Percentiles rank a stretch among this genome's conserved stretches.
phyloP scores from a whole-genome alignment of 2,113 vertebrate genomes.

The Galbula dea region DNA sequence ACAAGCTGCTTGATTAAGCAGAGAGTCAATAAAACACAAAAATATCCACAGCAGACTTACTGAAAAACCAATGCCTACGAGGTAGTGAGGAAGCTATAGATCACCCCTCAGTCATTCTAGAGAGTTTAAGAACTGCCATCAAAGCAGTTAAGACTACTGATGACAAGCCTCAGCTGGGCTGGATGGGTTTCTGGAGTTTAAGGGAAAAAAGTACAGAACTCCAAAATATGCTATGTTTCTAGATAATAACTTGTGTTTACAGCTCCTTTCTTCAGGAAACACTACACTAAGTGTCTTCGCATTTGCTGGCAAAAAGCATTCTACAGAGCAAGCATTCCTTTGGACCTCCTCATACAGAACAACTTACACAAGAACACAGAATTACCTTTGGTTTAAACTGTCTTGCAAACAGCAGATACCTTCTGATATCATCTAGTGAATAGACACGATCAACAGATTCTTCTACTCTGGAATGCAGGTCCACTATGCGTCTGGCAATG shows the following conservation, averaged over 20 bases:
- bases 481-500: constrained; percentile 95
- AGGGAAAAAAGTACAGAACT: not conserved
- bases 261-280: not conserved
- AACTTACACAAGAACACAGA: not conserved
- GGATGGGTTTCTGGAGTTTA: not conserved
- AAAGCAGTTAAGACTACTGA: not conserved
- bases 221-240: not conserved
- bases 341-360: not conserved
- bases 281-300: not conserved
- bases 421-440: constrained; percentile 92
- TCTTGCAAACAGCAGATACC: constrained; percentile 94
- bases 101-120: accelerated
- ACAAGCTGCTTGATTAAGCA: not conserved
- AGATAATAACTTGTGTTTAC: not conserved
- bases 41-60: not conserved
- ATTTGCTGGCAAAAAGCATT: not conserved
- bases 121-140: not conserved
- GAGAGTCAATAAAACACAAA: not conserved
- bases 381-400: constrained; percentile 98
- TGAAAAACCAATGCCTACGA: not conserved
- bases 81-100: not conserved
- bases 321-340: not conserved
- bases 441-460: constrained; percentile 93
- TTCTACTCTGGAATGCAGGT: constrained; percentile 91
- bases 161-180: not conserved